Base-by-base conservation (phyloP, 2,888 invertebrate genomes). In the Catocala nupta region DNA sequence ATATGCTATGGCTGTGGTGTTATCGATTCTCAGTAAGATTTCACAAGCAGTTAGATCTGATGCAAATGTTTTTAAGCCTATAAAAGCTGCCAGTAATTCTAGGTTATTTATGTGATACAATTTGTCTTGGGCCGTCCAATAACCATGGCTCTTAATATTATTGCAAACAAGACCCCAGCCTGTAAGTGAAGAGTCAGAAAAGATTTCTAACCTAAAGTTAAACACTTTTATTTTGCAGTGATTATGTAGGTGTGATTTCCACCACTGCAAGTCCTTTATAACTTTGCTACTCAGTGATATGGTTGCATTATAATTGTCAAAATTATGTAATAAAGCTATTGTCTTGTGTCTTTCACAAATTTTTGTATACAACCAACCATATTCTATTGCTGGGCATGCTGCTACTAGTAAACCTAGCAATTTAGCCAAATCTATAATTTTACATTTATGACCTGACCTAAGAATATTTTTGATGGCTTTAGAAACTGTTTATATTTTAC, bases 331-430 rank as follows among this genome's bases (percentile, higher is more conserved):
- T 43, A 43, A 43, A 11, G 7, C 43, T 43, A 43, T 11, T 43
- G 43, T 43, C 9, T 43, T 43, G 5, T 43, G 43, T 43, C 43
- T 9, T 43, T 43, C 43, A 43, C 6, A 10, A 43, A 43, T n/a
- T 55, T 55, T 83, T 0, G 78, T 78, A 36, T 80, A 74, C 5
- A 81, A 59, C 73, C 70, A 78, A 5, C 78, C 75, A 51, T 81
- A 82, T 51, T 77, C 70, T 11, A 80, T 65, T 9, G 78, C 81
- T 9, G 81, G 81, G 53, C 80, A 82, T 33, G 71, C 68, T 0
- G 82, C 65, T 3, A 70, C 62, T 39, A 83, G 56, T 13, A 73
- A 52, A 0, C 78, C 76, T 12, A 73, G n/a, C 0, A 80, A 33
- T 6, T 62, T 60, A 5, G 80, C 77, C 51, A 76, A 71, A 7